Percentiles rank a stretch among this genome's conserved stretches.
Evolutionary conservation across 2,888 invertebrate species (phyloP).

Genomic region (Pantelozetes paolii): DNA sequence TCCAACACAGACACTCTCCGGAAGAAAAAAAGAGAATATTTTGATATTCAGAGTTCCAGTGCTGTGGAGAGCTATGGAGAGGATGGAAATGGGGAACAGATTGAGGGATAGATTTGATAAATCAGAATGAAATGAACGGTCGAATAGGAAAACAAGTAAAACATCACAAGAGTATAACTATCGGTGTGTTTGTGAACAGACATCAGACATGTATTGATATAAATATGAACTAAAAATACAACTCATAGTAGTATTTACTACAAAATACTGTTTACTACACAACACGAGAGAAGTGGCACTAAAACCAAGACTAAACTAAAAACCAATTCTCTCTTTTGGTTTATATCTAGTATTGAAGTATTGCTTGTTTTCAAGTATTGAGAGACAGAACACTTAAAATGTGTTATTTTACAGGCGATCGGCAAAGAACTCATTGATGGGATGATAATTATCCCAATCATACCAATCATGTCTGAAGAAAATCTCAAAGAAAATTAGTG

Average conservation of each 20-base stretch:
- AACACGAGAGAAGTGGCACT: slow-evolving; percentile 15
- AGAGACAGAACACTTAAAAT: slow-evolving; percentile 20
- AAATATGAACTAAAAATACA: slow-evolving; percentile 16
- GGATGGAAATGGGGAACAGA: slow-evolving; percentile 17
- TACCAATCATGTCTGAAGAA: slow-evolving; percentile 21
- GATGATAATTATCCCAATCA: slow-evolving; percentile 33
- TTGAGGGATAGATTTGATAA: slow-evolving; percentile 23
- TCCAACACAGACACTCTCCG: not conserved
- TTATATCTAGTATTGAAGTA: not conserved
- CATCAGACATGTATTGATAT: not conserved
- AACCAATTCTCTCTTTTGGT: not conserved
- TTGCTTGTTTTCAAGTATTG: slow-evolving; percentile 4
- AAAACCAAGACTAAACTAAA: not conserved
- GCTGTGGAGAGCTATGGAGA: not conserved
- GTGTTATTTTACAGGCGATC: slow-evolving; percentile 30
- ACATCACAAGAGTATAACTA: not conserved
- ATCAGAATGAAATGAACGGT: slow-evolving; percentile 31
- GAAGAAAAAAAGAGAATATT: slow-evolving; percentile 29
- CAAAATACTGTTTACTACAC: slow-evolving; percentile 6
- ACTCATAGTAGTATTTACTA: slow-evolving; percentile 20
- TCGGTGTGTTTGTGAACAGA: not conserved
- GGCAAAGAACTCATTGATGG: slow-evolving; percentile 31
- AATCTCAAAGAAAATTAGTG: slow-evolving; percentile 29
- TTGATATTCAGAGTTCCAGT: not conserved
- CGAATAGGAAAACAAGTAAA: slow-evolving; percentile 9